Evolutionary conservation across 2,888 invertebrate species (phyloP), one percentile per base, ranked within the genome.

Genomic region (Lathronympha strigana): DNA sequence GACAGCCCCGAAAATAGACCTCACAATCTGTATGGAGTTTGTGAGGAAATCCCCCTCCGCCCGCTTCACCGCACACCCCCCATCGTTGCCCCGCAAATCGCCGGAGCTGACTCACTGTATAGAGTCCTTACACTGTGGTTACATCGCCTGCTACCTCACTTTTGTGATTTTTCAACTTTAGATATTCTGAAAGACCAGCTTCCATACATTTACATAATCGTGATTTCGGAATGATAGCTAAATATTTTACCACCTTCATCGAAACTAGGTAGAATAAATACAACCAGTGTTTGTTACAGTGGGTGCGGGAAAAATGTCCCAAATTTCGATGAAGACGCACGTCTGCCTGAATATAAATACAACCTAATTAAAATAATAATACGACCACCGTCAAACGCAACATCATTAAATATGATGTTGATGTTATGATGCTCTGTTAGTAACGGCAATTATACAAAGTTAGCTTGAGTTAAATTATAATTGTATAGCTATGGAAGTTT

Each of bases 121-220:
- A n/a, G n/a, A n/a, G n/a, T n/a, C n/a, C n/a, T n/a, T n/a, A n/a
- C n/a, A n/a, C n/a, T n/a, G n/a, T n/a, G n/a, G n/a, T n/a, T n/a
- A n/a, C 57, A 57, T 57, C 43, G 28, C 31, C 31, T 57, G 54
- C 28, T 45, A 31, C 21, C 51, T 53, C 33, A 31, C 19, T 57
- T n/a, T n/a, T 57, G 43, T 57, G 45, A 43, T 57, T 45, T 13
- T 43, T 55, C 31, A 43, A 55, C 28, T 31, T 43, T 19, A n/a
- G n/a, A n/a, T n/a, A 57, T 49, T 63, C 53, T 47, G 61, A 66
- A 69, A 72, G 73, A 67, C 72, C 72, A 73, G 72, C 72, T 73
- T 71, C 54, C 73, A 60, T 64, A 38, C 73, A 60, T 64, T 28
- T 25, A 63, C 57, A 49, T 60, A 50, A 54, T 55, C 33, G 55